Percentiles rank a stretch among this genome's conserved stretches.
Conservation (phyloP, 2,113 vertebrate species). For the Brienomyrus brachyistius region DNA sequence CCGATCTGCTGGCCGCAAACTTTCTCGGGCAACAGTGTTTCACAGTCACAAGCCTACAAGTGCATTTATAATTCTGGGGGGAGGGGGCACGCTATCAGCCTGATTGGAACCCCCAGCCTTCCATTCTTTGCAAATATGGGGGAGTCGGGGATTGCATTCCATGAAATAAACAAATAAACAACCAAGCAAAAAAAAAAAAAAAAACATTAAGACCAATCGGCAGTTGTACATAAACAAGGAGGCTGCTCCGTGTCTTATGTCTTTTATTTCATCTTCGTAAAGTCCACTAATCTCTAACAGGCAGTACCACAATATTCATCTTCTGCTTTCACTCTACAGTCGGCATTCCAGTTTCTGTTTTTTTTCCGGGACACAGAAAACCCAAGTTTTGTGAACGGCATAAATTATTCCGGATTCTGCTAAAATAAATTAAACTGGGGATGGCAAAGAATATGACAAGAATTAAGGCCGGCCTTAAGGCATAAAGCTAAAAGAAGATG, state of each 20-base stretch:
- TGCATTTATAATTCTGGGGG: background rate
- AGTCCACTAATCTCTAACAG: background rate
- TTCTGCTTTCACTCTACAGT: background rate
- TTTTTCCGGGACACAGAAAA: background rate
- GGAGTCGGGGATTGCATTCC: no score
- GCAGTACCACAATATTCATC: background rate
- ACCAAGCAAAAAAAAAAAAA: background rate
- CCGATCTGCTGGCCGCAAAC: background rate
- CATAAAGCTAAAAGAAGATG: conserved; percentile 39
- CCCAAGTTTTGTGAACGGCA: background rate
- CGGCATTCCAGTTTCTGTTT: background rate
- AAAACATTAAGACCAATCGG: background rate
- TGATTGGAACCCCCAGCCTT: background rate
- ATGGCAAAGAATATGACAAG: conserved; percentile 24
- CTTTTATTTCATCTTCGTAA: background rate
- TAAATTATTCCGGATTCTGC: conserved; percentile 4
- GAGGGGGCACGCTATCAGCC: background rate
- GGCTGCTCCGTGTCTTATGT: background rate
- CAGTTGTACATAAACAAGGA: background rate
- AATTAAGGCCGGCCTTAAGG: conserved; percentile 27
- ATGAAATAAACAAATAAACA: background rate
- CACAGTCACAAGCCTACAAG: background rate
- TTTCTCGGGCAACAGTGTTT: background rate
- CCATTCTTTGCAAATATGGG: background rate
- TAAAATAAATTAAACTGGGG: conserved; percentile 28